Percentiles rank a stretch among this genome's conserved stretches.
Conservation (phyloP, 2,113 vertebrate genomes). For the Taurulus bubalis region DNA sequence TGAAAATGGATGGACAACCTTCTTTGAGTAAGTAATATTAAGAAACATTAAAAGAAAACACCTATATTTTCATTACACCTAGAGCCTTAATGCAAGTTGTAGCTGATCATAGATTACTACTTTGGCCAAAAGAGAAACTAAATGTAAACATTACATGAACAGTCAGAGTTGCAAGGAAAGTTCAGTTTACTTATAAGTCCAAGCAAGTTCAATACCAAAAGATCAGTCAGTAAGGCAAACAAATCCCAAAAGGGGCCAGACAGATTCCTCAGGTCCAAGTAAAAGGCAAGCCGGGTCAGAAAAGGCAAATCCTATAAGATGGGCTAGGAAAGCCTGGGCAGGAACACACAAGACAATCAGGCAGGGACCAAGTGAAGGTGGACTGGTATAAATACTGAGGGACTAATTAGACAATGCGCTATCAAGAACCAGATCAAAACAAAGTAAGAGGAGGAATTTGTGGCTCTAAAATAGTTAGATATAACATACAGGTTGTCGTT, state of each 20-base stretch:
- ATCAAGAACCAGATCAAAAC: not conserved
- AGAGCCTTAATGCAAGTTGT: constrained; percentile 15
- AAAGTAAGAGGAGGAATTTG: not conserved
- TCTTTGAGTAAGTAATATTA: constrained; percentile 93
- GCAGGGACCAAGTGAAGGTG: not conserved
- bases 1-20: constrained; percentile 97
- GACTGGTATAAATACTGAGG: not conserved
- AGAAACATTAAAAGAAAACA: constrained; percentile 17
- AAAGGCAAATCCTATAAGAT: not conserved
- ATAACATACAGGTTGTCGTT: constrained; percentile 20
- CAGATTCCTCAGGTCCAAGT: not conserved
- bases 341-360: not conserved
- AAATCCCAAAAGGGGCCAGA: not conserved
- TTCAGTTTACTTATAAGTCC: not conserved
- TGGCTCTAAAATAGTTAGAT: constrained; percentile 15
- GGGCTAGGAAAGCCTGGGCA: not conserved
- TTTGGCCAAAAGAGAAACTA: constrained; percentile 15
- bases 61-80: constrained; percentile 16
- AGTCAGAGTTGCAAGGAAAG: not conserved
- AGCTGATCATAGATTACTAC: constrained; percentile 43
- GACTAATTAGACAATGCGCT: not conserved
- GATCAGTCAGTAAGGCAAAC: not conserved
- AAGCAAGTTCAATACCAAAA: not conserved
- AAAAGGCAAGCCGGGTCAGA: not conserved
- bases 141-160: not conserved